phyloP scores from a whole-genome alignment of 2,888 invertebrate species.

The Brenthis ino region DNA sequence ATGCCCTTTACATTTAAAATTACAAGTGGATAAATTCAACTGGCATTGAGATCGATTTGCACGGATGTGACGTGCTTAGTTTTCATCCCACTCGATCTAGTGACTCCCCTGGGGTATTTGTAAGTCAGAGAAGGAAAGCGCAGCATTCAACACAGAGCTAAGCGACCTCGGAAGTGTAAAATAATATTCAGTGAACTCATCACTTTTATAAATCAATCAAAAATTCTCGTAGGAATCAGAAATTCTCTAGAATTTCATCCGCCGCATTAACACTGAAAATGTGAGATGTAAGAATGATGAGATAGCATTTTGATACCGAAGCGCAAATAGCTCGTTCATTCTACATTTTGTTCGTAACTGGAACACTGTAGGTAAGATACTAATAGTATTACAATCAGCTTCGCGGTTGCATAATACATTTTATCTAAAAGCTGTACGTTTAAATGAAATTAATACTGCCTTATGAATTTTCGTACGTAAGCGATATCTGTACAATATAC shows the following conservation, averaged over 20 bases:
- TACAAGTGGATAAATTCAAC: too few relatives aligned
- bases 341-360: slow-evolving; percentile 31
- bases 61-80: too few relatives aligned
- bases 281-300: slow-evolving; percentile 30
- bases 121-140: too few relatives aligned
- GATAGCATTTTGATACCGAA: slow-evolving; percentile 28
- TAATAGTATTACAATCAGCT: slow-evolving; percentile 32
- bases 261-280: slow-evolving; percentile 10
- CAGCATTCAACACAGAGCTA: too few relatives aligned
- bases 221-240: neutral
- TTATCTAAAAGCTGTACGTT: slow-evolving; percentile 1
- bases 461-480: slow-evolving; percentile 11
- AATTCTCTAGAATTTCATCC: slow-evolving; percentile 3
- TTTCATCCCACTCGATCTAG: too few relatives aligned
- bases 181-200: too few relatives aligned
- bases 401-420: slow-evolving; percentile 23
- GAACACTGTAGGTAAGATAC: slow-evolving; percentile 25
- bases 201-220: slow-evolving; percentile 7
- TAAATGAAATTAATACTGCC: slow-evolving; percentile 11
- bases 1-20: too few relatives aligned
- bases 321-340: slow-evolving; percentile 24
- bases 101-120: too few relatives aligned
- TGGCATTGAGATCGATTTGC: too few relatives aligned
- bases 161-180: too few relatives aligned
- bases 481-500: slow-evolving; percentile 5